Conservation (phyloP, 2,113 vertebrate genomes). For the Desmodus rotundus region DNA sequence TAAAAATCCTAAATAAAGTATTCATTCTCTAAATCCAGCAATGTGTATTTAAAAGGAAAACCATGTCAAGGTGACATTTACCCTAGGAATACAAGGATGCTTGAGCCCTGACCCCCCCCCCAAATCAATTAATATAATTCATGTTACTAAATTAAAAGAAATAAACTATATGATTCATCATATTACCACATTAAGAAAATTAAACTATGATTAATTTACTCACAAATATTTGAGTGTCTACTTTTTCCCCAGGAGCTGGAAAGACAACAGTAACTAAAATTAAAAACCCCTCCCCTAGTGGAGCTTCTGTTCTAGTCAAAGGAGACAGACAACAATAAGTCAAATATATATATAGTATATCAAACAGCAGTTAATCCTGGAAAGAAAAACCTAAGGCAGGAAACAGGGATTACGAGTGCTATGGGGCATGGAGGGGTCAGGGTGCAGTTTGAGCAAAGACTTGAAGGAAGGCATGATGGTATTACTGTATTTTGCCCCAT, state of each 20-base stretch:
- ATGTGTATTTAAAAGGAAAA: slow-evolving; percentile 28
- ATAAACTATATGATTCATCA: neutral
- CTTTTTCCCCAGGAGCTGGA: neutral
- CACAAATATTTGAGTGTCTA: neutral
- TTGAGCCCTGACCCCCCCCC: neutral
- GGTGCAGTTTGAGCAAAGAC: neutral
- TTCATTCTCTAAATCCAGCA: neutral
- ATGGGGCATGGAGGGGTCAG: neutral
- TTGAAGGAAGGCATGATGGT: neutral
- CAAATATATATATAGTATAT: neutral
- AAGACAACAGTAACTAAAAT: slow-evolving; percentile 21
- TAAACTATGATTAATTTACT: neutral
- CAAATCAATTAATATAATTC: neutral
- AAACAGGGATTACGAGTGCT: neutral
- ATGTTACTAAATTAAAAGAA: slow-evolving; percentile 2
- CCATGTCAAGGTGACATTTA: neutral
- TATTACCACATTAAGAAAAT: neutral
- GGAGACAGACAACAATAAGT: neutral
- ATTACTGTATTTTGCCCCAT: neutral
- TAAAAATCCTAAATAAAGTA: slow-evolving; percentile 24
- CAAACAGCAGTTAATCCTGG: neutral
- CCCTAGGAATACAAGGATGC: neutral
- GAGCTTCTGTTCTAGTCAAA: neutral
- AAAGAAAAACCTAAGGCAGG: neutral
- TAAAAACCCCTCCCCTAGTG: neutral